Evolutionary conservation across 2,113 vertebrate species (phyloP), one percentile per base, ranked within the genome.

Genomic region (Paralichthys olivaceus): DNA sequence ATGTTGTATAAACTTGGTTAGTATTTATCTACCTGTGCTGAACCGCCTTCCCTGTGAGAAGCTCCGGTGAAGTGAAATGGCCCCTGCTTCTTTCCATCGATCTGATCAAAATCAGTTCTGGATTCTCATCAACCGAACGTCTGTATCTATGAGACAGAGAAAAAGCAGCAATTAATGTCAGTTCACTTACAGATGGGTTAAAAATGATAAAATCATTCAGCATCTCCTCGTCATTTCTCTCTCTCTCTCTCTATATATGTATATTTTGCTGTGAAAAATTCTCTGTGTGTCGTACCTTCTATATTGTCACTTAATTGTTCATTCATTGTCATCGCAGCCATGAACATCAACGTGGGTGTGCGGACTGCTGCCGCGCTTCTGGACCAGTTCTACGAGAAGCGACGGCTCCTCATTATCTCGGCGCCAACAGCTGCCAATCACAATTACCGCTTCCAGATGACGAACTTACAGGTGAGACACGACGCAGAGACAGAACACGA

Each of bases 311-410:
- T 37, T 74, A 22, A 81, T 56, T 80, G 59, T 75, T 12, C 51
- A 19, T 79, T 76, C 49, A 23, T 51, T 85, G 66, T 83, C 40
- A 69, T 93, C 94, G 19, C 87, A 99, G 98, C 96, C 64, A 98
- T 99, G 97, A 98, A 96, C 89, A 94, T 99, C 86, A 98, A 98
- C 79, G 96, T 97, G 84, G 96, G 95, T 2, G 96, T 99, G 79
- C 95, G 96, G 64, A 93, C 96, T 4, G 97, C 97, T 56, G 96
- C 96, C 11, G 96, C 95, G 0, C 95, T 99, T 72, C 91, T 99
- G 88, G 98, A 99, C 89, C 98, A 99, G 45, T 99, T 98, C 95
- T 99, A 99, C 80, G 98, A 99, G 93, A 99, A 98, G 90, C 92
- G 97, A 25, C 95, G 98, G 51, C 93, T 99, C 51, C 92, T 99